Evolutionary conservation across 2,797 vertebrate species (phyloP).

Genomic region (Sebastes iracundus): DNA sequence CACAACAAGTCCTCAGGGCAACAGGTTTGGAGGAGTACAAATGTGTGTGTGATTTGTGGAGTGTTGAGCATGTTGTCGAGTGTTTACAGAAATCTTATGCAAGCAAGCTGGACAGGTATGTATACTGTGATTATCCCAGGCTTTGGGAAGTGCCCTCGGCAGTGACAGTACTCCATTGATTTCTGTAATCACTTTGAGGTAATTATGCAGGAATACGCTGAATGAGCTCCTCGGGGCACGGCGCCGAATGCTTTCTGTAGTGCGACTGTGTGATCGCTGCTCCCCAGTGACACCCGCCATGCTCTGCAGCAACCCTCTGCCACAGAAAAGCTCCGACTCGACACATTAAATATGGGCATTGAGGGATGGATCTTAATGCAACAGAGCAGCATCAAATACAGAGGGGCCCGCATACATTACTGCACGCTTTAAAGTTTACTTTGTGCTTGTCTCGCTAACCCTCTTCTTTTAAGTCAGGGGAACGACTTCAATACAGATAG

Average conservation of each 20-base stretch:
- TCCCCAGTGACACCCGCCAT: slow-evolving; percentile 60
- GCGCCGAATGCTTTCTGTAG: slow-evolving; percentile 64
- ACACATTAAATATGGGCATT: slow-evolving; percentile 65
- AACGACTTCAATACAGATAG: slow-evolving; percentile 16
- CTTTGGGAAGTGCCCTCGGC: slow-evolving; percentile 50
- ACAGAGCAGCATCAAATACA: slow-evolving; percentile 54
- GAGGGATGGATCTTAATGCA: slow-evolving; percentile 59
- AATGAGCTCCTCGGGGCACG: slow-evolving; percentile 64
- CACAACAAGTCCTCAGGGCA: slow-evolving; percentile 36
- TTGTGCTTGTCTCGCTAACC: slow-evolving; percentile 22
- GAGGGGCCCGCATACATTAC: slow-evolving; percentile 53
- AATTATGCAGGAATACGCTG: slow-evolving; percentile 79
- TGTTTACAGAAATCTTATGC: slow-evolving; percentile 27
- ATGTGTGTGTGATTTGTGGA: slow-evolving; percentile 22
- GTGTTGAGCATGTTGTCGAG: slow-evolving; percentile 14
- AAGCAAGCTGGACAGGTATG: slow-evolving; percentile 55
- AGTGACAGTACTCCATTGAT: slow-evolving; percentile 71
- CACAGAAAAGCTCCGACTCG: slow-evolving; percentile 50
- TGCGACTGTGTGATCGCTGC: slow-evolving; percentile 63
- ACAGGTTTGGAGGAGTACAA: slow-evolving; percentile 29
- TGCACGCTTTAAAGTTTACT: slow-evolving; percentile 55
- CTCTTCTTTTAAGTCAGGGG: slow-evolving; percentile 44
- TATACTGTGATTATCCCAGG: slow-evolving; percentile 64
- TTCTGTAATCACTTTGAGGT: slow-evolving; percentile 77
- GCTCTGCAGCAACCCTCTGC: slow-evolving; percentile 54